Base-by-base conservation (phyloP, 2,888 invertebrate species). In the Stegophylla sp. region DNA sequence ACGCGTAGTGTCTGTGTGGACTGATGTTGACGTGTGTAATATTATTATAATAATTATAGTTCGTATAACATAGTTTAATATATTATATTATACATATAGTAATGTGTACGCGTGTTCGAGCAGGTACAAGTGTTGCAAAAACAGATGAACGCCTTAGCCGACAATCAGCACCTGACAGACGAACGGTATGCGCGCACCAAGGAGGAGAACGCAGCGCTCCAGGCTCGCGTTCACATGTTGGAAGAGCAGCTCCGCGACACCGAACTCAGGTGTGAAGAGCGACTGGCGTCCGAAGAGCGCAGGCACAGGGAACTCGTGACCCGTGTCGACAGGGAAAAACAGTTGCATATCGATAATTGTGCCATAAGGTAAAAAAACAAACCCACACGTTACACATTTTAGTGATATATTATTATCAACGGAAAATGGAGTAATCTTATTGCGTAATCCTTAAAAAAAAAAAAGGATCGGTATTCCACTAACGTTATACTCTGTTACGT, bases 81-180 rank as follows among this genome's bases (percentile, higher is more conserved):
- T n/a, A n/a, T n/a, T n/a, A n/a, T n/a, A n/a, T n/a, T n/a, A n/a
- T n/a, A n/a, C n/a, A 5, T 45, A 53, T 53, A 28, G 34, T 59
- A 77, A 63, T 43, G 41, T 48, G 34, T 67, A 7, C 23, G 23
- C 26, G n/a, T 64, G 15, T 45, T 61, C 17, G 3, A 15, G 12
- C 88, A 97, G 96, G 93, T 97, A 86, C 94, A 95, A 89, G 90
- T 94, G 85, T 90, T 97, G 83, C 96, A 97, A 88, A 94, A 95
- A 86, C 96, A 97, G 89, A 93, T 97, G 87, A 93, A 93, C 83
- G 92, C 92, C 82, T 89, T 97, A 85, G 94, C 93, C 71, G 96
- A 97, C 87, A 94, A 93, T 73, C 96, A 96, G 85, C 92, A 91
- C 85, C 92, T 92, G 81, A 93, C 93, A 12, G 96, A 96, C 86